Evolutionary conservation across 2,888 invertebrate species (phyloP).

Genomic region (Lacanobia wlatinum): DNA sequence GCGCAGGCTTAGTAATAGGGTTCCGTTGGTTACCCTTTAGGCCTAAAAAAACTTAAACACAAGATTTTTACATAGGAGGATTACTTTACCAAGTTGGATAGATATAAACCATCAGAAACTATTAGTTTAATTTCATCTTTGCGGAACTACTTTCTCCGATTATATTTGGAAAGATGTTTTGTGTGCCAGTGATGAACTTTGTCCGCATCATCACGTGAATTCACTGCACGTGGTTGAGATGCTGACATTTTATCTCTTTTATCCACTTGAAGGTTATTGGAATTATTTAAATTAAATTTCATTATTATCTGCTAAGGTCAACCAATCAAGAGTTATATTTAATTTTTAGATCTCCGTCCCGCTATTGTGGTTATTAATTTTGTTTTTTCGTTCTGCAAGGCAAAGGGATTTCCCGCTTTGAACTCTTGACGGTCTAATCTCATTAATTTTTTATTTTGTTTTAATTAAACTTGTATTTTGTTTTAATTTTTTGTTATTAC

Average conservation of each 20-base stretch:
- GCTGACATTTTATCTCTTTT: conserved; percentile 2
- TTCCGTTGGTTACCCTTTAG: too few species aligned
- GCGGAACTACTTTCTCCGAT: conserved; percentile 4
- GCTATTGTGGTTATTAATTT: not conserved
- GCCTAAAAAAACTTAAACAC: too few species aligned
- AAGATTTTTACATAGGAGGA: too few species aligned
- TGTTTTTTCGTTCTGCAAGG: not conserved
- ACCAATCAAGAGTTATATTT: not conserved
- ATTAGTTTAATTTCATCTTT: not conserved
- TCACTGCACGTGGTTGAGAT: not conserved
- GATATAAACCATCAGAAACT: not conserved
- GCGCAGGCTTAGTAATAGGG: too few species aligned
- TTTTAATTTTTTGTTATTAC: too few species aligned
- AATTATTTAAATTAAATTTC: not conserved
- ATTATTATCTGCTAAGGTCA: conserved; percentile 4
- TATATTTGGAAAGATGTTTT: not conserved
- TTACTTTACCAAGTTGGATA: not conserved
- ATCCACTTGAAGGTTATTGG: conserved; percentile 6
- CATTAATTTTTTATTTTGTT: too few species aligned
- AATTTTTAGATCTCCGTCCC: not conserved
- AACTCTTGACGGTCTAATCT: not conserved
- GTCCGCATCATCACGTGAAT: not conserved
- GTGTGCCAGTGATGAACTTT: not conserved
- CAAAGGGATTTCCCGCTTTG: not conserved
- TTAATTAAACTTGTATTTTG: too few species aligned